A percentile compares a stretch with the other conserved stretches of the same genome.
phyloP scores from a whole-genome alignment of 1,140 invertebrate species.

The Protaetia brevitarsis region DNA sequence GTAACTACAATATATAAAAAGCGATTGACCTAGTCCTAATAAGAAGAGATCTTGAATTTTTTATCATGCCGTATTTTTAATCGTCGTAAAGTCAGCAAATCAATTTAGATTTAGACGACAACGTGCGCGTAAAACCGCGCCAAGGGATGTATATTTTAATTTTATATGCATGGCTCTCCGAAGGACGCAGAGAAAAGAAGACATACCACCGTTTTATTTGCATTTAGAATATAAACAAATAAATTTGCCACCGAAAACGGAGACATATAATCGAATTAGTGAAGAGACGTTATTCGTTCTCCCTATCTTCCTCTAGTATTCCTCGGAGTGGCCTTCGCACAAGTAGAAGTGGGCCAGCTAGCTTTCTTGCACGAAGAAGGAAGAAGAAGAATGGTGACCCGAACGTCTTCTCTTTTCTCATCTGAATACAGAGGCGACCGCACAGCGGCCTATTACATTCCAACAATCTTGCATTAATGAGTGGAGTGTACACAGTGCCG shows the following conservation, averaged over 20 bases:
- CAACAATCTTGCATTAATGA: slow-evolving; percentile 42
- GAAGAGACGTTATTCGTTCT: background rate
- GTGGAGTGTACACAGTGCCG: slow-evolving; percentile 38
- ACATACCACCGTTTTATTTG: background rate
- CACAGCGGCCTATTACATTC: slow-evolving; percentile 34
- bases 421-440: slow-evolving; percentile 18
- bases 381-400: background rate
- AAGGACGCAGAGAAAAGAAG: background rate
- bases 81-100: background rate
- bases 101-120: background rate
- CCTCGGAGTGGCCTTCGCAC: background rate
- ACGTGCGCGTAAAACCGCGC: background rate
- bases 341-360: background rate
- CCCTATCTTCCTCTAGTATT: background rate
- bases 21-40: background rate
- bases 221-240: slow-evolving; percentile 15
- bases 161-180: background rate
- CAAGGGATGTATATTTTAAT: background rate
- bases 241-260: slow-evolving; percentile 5
- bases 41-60: too few relatives aligned
- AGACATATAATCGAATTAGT: slow-evolving; percentile 1
- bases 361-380: background rate
- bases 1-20: background rate
- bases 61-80: background rate
- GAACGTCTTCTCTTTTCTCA: slow-evolving; percentile 7